Evolutionary conservation across 2,888 invertebrate genomes (phyloP).

Genomic region (Molanna angustata): DNA sequence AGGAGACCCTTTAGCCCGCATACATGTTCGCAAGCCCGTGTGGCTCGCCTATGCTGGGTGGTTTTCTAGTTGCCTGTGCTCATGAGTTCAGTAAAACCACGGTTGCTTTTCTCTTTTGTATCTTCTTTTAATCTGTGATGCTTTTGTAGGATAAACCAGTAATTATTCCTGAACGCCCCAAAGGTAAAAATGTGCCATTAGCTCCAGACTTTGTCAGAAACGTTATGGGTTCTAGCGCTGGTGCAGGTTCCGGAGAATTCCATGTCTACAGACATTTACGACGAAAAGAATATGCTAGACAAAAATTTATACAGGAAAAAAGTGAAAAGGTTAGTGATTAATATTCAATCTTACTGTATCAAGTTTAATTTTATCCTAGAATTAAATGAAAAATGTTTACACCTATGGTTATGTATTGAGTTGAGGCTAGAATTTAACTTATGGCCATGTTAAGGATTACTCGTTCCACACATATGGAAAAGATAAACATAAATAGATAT

Average conservation of each 20-base stretch:
- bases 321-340: constrained; percentile 73
- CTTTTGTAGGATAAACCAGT: constrained; percentile 79
- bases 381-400: not conserved
- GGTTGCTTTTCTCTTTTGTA: not conserved
- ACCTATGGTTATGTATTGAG: not conserved
- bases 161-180: constrained; percentile 79
- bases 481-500: no score
- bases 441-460: no score
- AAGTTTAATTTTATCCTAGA: not conserved
- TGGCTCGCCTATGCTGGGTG: no score
- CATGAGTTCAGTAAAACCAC: no score
- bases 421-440: no score
- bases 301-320: constrained; percentile 89
- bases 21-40: no score
- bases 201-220: constrained; percentile 95
- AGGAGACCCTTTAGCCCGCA: no score
- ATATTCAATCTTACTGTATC: not conserved
- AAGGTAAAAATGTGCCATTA: constrained; percentile 70
- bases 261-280: constrained; percentile 96
- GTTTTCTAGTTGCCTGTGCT: no score
- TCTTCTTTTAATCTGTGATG: not conserved
- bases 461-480: no score
- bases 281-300: constrained; percentile 93
- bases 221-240: constrained; percentile 99
- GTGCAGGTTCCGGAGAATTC: constrained; percentile 98